Conservation (phyloP, 2,113 vertebrate genomes). For the Semnornis frantzii region DNA sequence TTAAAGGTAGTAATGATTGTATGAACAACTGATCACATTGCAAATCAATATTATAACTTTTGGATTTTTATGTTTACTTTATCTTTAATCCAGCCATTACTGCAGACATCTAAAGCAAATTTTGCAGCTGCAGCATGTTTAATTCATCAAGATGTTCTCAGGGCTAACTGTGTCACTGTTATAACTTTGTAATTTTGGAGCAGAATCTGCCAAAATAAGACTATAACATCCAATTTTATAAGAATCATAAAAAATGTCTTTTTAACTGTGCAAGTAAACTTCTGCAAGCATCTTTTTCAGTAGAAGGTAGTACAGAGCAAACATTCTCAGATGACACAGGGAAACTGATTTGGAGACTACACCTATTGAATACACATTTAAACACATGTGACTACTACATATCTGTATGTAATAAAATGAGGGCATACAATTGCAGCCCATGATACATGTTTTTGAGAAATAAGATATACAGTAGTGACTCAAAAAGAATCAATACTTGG, state of each 20-base stretch:
- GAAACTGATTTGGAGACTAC: neutral
- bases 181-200: conserved; percentile 60
- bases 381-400: neutral
- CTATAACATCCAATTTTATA: conserved; percentile 45
- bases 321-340: neutral
- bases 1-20: conserved; percentile 46
- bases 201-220: conserved; percentile 66
- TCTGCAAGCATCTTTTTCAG: neutral
- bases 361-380: neutral
- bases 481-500: neutral
- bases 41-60: conserved; percentile 67
- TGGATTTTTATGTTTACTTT: conserved; percentile 63
- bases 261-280: conserved; percentile 39
- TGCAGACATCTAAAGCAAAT: conserved; percentile 66
- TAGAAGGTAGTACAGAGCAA: neutral
- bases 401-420: neutral
- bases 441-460: neutral
- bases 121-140: conserved; percentile 73
- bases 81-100: conserved; percentile 62
- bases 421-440: neutral
- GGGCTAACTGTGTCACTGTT: conserved; percentile 50
- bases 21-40: conserved; percentile 31
- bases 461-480: neutral
- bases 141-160: conserved; percentile 71
- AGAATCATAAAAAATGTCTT: conserved; percentile 37